Evolutionary conservation across 1,140 invertebrate species (phyloP).

Genomic region (Panagrolaimus sp.): DNA sequence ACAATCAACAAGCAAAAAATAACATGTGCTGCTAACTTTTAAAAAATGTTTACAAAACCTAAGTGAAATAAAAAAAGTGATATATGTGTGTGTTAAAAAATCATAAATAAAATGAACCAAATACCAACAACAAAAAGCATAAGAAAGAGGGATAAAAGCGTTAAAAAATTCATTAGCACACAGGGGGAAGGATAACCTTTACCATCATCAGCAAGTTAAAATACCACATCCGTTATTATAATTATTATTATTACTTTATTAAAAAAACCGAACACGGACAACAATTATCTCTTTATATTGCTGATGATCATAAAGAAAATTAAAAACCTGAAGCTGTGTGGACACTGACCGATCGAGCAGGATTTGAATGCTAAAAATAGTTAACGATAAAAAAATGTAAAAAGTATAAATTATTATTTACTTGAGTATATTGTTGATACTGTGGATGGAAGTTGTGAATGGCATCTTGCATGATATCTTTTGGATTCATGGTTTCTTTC

Average conservation of each 20-base stretch:
- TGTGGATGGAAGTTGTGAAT: slow-evolving; percentile 99
- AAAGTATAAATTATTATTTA: slow-evolving; percentile 20
- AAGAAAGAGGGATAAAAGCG: no score
- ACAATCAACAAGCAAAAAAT: neutral
- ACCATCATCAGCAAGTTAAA: slow-evolving; percentile 14
- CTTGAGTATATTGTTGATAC: slow-evolving; percentile 97
- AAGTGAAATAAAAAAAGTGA: no score
- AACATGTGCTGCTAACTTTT: no score
- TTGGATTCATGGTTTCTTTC: slow-evolving; percentile 99
- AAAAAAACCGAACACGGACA: no score
- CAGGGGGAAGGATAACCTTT: neutral
- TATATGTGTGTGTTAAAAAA: no score
- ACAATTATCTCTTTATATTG: neutral
- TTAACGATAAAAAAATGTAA: neutral
- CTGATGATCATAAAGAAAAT: slow-evolving; percentile 19
- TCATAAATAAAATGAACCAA: no score
- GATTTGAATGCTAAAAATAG: slow-evolving; percentile 44
- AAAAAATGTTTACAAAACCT: no score
- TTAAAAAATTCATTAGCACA: no score
- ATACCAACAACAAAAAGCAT: no score
- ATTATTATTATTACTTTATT: no score
- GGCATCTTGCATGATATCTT: slow-evolving; percentile 99
- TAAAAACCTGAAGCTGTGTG: slow-evolving; percentile 16
- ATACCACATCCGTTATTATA: no score
- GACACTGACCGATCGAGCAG: slow-evolving; percentile 46